phyloP scores from a whole-genome alignment of 2,888 invertebrate species.

The Cryptocephalus primarius region DNA sequence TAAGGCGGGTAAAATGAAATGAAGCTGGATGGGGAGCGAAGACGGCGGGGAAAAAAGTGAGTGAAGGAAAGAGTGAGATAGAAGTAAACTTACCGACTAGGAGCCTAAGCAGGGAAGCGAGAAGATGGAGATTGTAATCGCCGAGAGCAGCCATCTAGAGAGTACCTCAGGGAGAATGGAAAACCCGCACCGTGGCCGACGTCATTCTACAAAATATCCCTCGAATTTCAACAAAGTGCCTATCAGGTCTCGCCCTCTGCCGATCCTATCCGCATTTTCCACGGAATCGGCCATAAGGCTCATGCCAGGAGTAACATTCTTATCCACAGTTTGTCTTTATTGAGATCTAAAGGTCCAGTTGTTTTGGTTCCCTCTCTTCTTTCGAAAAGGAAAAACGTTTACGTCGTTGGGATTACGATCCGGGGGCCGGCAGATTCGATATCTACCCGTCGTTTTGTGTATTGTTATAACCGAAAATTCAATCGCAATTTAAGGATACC shows the following conservation, averaged over 20 bases:
- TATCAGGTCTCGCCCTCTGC: slow-evolving; percentile 4
- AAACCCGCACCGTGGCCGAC: slow-evolving; percentile 9
- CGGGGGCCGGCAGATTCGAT: background rate
- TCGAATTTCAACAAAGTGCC: slow-evolving; percentile 6
- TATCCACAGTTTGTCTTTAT: slow-evolving; percentile 1
- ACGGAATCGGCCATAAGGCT: slow-evolving; percentile 1
- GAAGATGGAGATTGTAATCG: slow-evolving; percentile 43
- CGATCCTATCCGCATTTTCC: slow-evolving; percentile 3
- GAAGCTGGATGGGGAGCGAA: background rate
- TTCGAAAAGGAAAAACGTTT: background rate
- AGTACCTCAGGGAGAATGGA: slow-evolving; percentile 22
- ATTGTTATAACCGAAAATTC: background rate
- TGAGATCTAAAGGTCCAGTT: background rate
- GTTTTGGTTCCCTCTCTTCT: background rate
- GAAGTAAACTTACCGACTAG: slow-evolving; percentile 47
- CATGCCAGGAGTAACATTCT: slow-evolving; percentile 5
- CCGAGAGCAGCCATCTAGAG: slow-evolving; percentile 45
- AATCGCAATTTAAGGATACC: too few species aligned
- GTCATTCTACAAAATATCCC: slow-evolving; percentile 10
- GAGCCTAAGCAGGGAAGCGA: slow-evolving; percentile 51
- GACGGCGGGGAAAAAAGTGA: background rate
- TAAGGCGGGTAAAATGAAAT: background rate
- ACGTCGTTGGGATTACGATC: background rate
- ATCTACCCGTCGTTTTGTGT: background rate
- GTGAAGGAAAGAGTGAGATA: background rate